Evolutionary conservation across 2,113 vertebrate species (phyloP).

Genomic region (Hydropotes inermis): DNA sequence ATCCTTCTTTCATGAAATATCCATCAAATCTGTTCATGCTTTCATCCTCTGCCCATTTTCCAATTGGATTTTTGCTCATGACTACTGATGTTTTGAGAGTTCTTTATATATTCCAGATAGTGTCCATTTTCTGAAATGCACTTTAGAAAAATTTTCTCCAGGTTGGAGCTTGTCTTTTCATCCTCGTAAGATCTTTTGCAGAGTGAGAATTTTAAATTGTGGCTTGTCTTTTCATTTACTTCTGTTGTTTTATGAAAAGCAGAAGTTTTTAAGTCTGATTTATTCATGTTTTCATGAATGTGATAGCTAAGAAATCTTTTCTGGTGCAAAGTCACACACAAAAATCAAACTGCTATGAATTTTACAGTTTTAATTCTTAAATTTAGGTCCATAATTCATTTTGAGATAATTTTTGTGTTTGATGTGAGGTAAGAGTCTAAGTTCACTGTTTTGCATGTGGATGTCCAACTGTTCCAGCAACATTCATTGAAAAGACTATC

Average conservation of each 20-base stretch:
- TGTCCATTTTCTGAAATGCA: neutral
- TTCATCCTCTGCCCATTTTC: neutral
- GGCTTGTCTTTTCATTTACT: neutral
- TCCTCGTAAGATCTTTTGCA: neutral
- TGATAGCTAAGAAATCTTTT: neutral
- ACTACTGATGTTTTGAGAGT: neutral
- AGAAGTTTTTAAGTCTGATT: neutral
- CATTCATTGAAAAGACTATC: neutral
- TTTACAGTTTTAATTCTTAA: neutral
- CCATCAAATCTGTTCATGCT: neutral
- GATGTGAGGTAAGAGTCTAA: neutral
- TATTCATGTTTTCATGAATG: neutral
- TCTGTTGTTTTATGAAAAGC: neutral
- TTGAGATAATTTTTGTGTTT: neutral
- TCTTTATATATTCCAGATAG: neutral
- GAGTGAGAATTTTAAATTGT: neutral
- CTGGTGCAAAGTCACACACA: neutral
- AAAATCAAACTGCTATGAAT: neutral
- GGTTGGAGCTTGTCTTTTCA: neutral
- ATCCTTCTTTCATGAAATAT: neutral
- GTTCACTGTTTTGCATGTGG: neutral
- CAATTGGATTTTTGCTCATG: neutral
- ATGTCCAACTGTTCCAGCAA: neutral
- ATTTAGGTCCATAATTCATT: neutral
- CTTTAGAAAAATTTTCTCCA: neutral